Evolutionary conservation across 1,140 invertebrate species (phyloP).

Genomic region (Pogonomyrmex barbatus): DNA sequence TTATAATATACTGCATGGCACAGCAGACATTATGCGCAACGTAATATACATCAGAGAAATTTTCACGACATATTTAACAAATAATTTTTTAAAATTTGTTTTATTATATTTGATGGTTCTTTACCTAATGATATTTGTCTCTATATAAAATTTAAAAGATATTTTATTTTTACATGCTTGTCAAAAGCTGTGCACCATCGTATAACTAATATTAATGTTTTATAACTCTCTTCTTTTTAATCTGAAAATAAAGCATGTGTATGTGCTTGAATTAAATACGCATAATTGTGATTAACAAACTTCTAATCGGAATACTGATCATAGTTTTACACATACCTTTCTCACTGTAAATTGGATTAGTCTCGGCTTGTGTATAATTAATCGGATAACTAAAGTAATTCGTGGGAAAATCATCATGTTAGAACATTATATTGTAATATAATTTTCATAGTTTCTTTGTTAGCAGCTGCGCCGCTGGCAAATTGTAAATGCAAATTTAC

Average conservation of each 20-base stretch:
- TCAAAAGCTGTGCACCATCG: no score
- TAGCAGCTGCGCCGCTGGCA: background rate
- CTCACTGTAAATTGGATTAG: conserved; percentile 29
- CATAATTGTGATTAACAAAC: background rate
- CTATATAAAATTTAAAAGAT: no score
- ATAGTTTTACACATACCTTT: conserved; percentile 10
- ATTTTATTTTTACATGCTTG: no score
- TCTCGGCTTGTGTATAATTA: conserved; percentile 36
- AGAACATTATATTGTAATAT: conserved; percentile 13
- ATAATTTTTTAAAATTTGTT: no score
- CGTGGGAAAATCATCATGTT: conserved; percentile 10
- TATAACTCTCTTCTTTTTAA: background rate
- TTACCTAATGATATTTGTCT: no score
- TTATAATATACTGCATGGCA: no score
- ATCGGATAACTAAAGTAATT: conserved; percentile 25
- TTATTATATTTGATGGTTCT: no score
- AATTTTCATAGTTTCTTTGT: conserved; percentile 38
- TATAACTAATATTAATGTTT: background rate
- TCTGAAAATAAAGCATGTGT: background rate
- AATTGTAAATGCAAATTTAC: conserved; percentile 46
- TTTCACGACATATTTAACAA: no score
- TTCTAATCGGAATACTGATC: background rate
- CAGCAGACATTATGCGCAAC: no score
- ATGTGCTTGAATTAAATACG: background rate
- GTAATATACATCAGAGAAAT: no score